Evolutionary conservation across 2,797 vertebrate genomes (phyloP), one percentile per base, ranked within the genome.

Genomic region (Protosalanx chinensis): DNA sequence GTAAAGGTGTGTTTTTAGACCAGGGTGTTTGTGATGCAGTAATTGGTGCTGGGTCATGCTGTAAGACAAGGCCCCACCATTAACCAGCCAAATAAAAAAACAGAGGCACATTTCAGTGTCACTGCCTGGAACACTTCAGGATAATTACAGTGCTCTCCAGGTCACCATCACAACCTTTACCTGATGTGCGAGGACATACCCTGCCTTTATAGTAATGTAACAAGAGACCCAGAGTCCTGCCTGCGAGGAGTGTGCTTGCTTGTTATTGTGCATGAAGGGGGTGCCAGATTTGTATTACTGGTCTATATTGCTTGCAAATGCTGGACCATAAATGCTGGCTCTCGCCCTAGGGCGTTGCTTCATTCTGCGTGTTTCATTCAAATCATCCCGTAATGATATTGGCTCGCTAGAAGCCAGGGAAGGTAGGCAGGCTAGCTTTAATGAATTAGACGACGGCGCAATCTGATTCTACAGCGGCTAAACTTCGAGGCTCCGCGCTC

Each of bases 301-400:
- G 59, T 70, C 70, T 81, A 82, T 87, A 87, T 86, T 82, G 82
- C 79, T 41, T 67, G 59, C 78, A 67, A 85, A 87, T 82, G 83
- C 85, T 82, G 85, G 87, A 84, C 83, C 77, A 68, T 67, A 72
- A 74, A 80, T 78, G 73, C 76, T 87, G 88, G 79, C 84, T 68
- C 82, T 70, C 76, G 79, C 85, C 80, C 78, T 6, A 75, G 82
- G 82, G 82, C 81, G 82, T 84, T 84, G 79, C 82, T 82, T 84
- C 82, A 82, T 71, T 67, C 75, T 59, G 72, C 20, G 68, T 76
- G 60, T 87, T 88, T 83, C 80, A 84, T 85, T 73, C 82, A 87
- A 90, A 90, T 87, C 81, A 82, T 80, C 75, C 82, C 76, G 78
- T 85, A 86, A 87, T 82, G 86, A 87, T 85, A 88, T 86, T 86